Evolutionary conservation across 2,888 invertebrate species (phyloP).

Genomic region (Sminthurides aquaticus): DNA sequence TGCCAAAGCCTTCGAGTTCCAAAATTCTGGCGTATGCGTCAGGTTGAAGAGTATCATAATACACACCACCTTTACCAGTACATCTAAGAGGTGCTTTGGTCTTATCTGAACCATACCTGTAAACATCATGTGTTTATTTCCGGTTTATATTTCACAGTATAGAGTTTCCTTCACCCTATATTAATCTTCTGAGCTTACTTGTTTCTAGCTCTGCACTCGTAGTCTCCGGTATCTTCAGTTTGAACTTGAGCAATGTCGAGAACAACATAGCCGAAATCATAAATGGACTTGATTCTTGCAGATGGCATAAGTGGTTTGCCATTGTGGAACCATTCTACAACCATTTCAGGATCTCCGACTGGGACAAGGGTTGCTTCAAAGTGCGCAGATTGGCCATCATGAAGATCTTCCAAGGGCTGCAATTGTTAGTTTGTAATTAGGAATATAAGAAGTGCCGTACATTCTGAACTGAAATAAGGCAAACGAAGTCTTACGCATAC

Average conservation of each 20-base stretch:
- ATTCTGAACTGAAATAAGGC: conserved; percentile 78
- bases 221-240: conserved; percentile 60
- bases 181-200: too few relatives aligned
- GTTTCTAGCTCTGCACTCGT: conserved; percentile 83
- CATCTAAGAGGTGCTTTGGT: conserved; percentile 78
- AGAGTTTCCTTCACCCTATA: neutral
- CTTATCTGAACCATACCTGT: conserved; percentile 70
- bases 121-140: neutral
- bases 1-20: conserved; percentile 65
- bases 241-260: conserved; percentile 70
- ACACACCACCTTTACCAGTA: conserved; percentile 76
- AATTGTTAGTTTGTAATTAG: conserved; percentile 25
- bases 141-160: neutral
- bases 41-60: conserved; percentile 80
- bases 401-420: conserved; percentile 68
- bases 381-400: conserved; percentile 88
- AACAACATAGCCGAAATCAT: conserved; percentile 90
- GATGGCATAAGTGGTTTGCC: conserved; percentile 81
- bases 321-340: conserved; percentile 74
- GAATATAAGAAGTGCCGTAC: conserved; percentile 68
- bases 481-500: conserved; percentile 12
- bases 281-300: conserved; percentile 83
- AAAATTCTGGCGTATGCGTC: conserved; percentile 80
- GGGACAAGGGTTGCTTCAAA: conserved; percentile 92
- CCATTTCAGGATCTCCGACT: conserved; percentile 85